Evolutionary conservation across 2,797 vertebrate genomes (phyloP).

Genomic region (Catamblyrhynchus diadema): DNA sequence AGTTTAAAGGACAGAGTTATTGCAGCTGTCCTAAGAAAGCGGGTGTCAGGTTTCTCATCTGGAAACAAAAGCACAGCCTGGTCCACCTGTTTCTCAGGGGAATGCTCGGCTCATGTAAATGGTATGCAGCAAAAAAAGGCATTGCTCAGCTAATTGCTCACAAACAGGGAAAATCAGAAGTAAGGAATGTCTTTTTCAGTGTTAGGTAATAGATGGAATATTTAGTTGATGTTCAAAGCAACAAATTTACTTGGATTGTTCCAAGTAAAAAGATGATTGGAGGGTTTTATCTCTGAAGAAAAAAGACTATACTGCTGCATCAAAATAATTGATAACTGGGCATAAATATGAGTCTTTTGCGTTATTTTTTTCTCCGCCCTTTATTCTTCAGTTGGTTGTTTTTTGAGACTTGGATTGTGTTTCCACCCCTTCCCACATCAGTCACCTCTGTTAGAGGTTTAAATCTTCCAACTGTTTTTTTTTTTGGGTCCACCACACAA

Average conservation of each 20-base stretch:
- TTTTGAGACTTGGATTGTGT: background rate
- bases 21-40: conserved; percentile 32
- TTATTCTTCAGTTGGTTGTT: background rate
- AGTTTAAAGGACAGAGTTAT: background rate
- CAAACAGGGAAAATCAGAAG: background rate
- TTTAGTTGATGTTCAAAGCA: background rate
- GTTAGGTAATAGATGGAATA: background rate
- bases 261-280: background rate
- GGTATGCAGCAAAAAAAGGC: conserved; percentile 18
- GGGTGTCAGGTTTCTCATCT: background rate
- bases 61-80: conserved; percentile 21
- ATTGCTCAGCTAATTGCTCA: background rate
- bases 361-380: background rate
- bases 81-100: conserved; percentile 37
- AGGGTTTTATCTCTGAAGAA: background rate
- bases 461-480: background rate
- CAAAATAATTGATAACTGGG: background rate
- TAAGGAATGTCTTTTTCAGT: background rate
- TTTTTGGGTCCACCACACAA: too few species aligned
- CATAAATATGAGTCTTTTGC: background rate
- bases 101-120: conserved; percentile 33
- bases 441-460: background rate
- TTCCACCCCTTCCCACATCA: background rate
- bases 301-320: background rate
- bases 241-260: background rate